Evolutionary conservation across 2,113 vertebrate genomes (phyloP), one percentile per base, ranked within the genome.

Genomic region (Isichthys henryi): DNA sequence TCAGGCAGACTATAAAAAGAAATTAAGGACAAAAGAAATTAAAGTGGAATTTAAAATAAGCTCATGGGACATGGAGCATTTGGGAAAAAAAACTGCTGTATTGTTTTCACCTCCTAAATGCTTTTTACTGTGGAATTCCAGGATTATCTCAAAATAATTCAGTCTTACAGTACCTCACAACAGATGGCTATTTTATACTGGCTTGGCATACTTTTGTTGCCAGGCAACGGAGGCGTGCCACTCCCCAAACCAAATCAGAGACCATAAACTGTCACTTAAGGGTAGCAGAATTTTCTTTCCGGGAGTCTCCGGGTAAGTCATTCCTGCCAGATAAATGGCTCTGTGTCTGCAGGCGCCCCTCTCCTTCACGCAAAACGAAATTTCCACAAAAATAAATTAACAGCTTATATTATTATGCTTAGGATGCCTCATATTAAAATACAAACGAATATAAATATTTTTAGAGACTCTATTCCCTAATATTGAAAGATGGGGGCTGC

Each of bases 251-350:
- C 92, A 93, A 95, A 95, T 95, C 93, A 95, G 91, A 94, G 93
- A 93, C 93, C 93, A 93, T 95, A 94, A 95, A 95, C 92, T 94
- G 94, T 95, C 94, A 94, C 94, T 96, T 94, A 94, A 94, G 93
- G 91, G 91, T 90, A 91, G 90, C 58, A 93, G 93, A 95, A 95
- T 94, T 92, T 95, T 91, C 90, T 94, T 94, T 91, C 91, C 89
- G 89, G 5, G 62, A 86, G 49, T 90, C 83, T 91, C 92, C 86
- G 89, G 91, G 93, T 90, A 90, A 58, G 92, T 92, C 92, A 92
- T 90, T 89, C 74, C 70, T 77, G 86, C 50, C 39, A 93, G 92
- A 88, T 88, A 90, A 89, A 88, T 35, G 87, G 62, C 48, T 31
- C 74, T 58, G 15, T 52, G 66, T 88, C 86, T 39, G 52, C 90